A percentile compares a stretch with the other conserved stretches of the same genome.
Evolutionary conservation across 1,140 invertebrate species (phyloP).

Genomic region (Brachionus sp.): DNA sequence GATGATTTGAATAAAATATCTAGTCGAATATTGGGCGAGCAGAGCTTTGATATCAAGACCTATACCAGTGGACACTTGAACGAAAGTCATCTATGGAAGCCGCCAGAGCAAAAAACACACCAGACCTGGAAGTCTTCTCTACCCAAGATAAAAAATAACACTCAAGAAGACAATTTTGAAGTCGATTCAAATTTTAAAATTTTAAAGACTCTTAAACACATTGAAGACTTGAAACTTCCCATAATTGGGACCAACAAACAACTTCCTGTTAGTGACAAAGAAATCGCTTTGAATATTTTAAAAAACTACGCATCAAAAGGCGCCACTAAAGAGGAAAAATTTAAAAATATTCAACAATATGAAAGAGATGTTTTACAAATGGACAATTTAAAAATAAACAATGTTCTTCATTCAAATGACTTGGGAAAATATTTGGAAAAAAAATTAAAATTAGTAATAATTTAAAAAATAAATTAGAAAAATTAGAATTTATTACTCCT

Average conservation of each 20-base stretch:
- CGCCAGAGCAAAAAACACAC: conserved; percentile 25
- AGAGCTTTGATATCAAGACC: not conserved
- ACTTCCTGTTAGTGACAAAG: conserved; percentile 24
- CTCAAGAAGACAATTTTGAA: not conserved
- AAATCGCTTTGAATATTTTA: conserved; percentile 28
- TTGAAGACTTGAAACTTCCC: not conserved
- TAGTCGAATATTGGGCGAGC: not conserved
- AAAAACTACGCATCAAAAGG: not conserved
- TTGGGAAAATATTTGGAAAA: not conserved
- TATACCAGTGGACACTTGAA: conserved; percentile 41
- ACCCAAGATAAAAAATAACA: not conserved
- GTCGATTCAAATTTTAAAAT: not conserved
- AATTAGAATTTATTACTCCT: not conserved
- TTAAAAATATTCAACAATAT: conserved; percentile 12
- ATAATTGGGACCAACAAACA: not conserved
- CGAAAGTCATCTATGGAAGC: conserved; percentile 34
- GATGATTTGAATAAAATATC: conserved; percentile 26
- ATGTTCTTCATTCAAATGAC: conserved; percentile 37
- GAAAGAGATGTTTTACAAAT: not conserved
- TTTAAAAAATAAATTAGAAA: not conserved
- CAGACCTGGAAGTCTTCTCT: conserved; percentile 9
- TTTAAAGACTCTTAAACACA: not conserved
- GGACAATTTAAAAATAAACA: conserved; percentile 8
- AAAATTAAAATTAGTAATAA: not conserved
- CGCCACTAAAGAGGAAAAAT: conserved; percentile 27